Evolutionary conservation across 2,113 vertebrate species (phyloP), one percentile per base, ranked within the genome.

Genomic region (Oplegnathus fasciatus): DNA sequence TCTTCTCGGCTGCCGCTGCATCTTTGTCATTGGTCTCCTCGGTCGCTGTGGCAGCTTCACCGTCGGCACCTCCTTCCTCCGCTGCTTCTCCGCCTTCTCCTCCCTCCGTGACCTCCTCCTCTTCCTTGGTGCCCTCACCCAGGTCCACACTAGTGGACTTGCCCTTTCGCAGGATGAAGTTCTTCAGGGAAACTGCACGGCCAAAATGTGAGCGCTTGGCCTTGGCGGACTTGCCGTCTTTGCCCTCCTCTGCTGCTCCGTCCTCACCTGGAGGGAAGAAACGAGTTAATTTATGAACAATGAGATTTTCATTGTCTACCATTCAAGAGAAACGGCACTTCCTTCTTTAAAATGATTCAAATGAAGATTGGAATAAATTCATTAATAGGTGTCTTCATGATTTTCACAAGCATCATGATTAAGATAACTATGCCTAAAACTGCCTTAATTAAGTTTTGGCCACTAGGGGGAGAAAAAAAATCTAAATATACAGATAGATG

Each of bases 91-190:
- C 91, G 6, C 26, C 86, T n/a, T 69, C 92, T 8, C 86, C 92
- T 65, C 46, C 94, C 22, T 89, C 91, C 1, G 61, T 37, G 9
- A 44, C 84, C 60, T 75, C 89, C 22, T 89, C 91, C 34, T 89
- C 94, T 71, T 95, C 94, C 83, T 94, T 95, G 65, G 93, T 14
- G 3, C 88, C 91, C 34, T 96, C 95, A 0, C 94, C 93, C 30
- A 85, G 57, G 73, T 96, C 96, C 80, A 96, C 87, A 24, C 96
- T 96, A 69, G 93, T 86, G 78, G 95, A 93, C 71, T 96, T 96
- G 61, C 95, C 95, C 86, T 96, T 96, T 9, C 96, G 88, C 88
- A 96, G 77, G 92, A 96, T 95, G 94, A 96, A 96, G 87, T 96
- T 96, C 88, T 96, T 96, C 89, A 96, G 92, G 78, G 96, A 96